Percentiles rank a stretch among this genome's conserved stretches.
Conservation (phyloP, 35 echinoderm and acorn worm species). For the Anneissia japonica region DNA sequence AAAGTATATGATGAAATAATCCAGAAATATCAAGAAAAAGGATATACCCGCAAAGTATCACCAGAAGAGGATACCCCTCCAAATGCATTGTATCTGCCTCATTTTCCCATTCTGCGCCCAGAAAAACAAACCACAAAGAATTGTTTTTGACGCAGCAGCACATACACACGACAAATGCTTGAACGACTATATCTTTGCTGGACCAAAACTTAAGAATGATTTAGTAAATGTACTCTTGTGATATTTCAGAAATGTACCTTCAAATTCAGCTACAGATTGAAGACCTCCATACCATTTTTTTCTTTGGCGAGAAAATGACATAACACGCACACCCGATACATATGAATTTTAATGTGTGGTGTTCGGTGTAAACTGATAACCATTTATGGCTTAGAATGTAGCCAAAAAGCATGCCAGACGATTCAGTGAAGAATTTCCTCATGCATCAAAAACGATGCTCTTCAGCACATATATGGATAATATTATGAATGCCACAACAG, state of each 20-base stretch:
- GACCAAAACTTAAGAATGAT: constrained; percentile 16
- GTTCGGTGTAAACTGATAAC: constrained; percentile 6
- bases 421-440: too few species aligned
- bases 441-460: too few species aligned
- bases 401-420: neutral
- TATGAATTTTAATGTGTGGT: constrained; percentile 16
- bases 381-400: neutral
- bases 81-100: constrained; percentile 6
- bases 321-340: neutral
- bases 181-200: neutral
- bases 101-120: constrained; percentile 8
- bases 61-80: neutral
- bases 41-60: constrained; percentile 2
- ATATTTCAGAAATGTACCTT: constrained; percentile 28
- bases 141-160: constrained; percentile 22
- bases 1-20: constrained; percentile 9
- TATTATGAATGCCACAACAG: too few species aligned
- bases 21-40: neutral
- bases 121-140: constrained; percentile 19
- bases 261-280: neutral
- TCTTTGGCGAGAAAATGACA: constrained; percentile 3
- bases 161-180: neutral
- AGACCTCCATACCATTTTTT: constrained; percentile 6
- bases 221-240: constrained; percentile 28
- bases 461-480: too few species aligned